Percentiles rank a stretch among this genome's conserved stretches.
Evolutionary conservation across 2,797 vertebrate species (phyloP).

Genomic region (Gastrophryne carolinensis): DNA sequence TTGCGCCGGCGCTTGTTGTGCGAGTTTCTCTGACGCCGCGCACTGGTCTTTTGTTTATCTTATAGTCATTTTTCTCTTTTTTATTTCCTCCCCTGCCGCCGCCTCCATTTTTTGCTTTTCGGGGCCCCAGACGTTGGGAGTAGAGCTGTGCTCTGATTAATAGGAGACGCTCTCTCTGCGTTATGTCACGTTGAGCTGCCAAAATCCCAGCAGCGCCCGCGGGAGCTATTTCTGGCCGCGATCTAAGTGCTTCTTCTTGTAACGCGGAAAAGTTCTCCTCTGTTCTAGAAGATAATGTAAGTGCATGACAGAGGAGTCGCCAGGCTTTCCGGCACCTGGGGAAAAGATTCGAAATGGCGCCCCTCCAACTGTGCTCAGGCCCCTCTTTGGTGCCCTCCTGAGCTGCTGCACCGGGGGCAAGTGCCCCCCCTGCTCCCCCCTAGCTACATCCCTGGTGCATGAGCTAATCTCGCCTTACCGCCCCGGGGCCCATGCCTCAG

Average conservation of each 20-base stretch:
- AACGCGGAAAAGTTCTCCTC: not conserved
- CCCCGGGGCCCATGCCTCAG: not conserved
- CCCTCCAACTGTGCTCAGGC: too few relatives aligned
- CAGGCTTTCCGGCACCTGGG: too few relatives aligned
- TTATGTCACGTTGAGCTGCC: not conserved
- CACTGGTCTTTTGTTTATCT: too few relatives aligned
- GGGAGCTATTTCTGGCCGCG: not conserved
- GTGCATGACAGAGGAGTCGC: not conserved
- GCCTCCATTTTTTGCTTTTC: not conserved
- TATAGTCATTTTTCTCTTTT: too few relatives aligned
- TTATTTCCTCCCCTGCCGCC: too few relatives aligned
- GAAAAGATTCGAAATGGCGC: too few relatives aligned
- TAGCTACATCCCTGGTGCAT: too few relatives aligned
- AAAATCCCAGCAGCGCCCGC: not conserved
- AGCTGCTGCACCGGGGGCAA: too few relatives aligned
- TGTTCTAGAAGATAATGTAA: not conserved
- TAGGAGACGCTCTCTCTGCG: not conserved
- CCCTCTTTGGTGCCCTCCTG: too few relatives aligned
- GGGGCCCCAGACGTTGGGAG: conserved; percentile 4
- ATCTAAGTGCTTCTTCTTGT: conserved; percentile 7
- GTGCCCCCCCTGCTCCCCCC: too few relatives aligned
- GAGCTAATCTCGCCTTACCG: not conserved
- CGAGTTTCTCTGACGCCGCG: too few relatives aligned
- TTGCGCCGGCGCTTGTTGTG: too few relatives aligned
- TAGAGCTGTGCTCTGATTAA: not conserved